A percentile compares a stretch with the other conserved stretches of the same genome.
Conservation (phyloP, 2,888 invertebrate species). For the Aspidiotus rigidus region DNA sequence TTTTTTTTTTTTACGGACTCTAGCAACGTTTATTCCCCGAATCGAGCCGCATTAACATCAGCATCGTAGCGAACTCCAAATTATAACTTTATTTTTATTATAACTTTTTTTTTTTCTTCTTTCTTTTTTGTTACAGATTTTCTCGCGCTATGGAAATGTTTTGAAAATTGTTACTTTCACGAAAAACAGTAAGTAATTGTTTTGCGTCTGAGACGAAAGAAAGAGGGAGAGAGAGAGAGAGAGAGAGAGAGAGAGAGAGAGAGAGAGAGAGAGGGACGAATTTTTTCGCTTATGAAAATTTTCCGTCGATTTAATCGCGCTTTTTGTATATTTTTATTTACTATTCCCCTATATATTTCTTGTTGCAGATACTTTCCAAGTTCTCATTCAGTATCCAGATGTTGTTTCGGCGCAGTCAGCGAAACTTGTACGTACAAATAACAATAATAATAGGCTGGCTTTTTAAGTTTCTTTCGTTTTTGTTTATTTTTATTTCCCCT, state of each 20-base stretch:
- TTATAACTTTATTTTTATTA: not conserved
- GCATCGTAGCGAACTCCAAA: not conserved
- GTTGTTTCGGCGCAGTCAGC: constrained; percentile 94
- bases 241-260: too few relatives aligned
- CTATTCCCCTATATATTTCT: too few relatives aligned
- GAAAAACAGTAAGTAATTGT: constrained; percentile 86
- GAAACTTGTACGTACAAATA: constrained; percentile 66
- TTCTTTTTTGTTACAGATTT: constrained; percentile 63
- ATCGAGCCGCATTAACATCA: too few relatives aligned
- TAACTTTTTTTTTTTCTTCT: constrained; percentile 7
- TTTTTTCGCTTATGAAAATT: not conserved
- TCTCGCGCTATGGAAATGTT: constrained; percentile 97
- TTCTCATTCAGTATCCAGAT: constrained; percentile 97
- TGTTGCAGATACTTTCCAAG: constrained; percentile 85
- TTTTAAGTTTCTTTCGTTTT: too few relatives aligned
- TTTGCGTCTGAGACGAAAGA: not conserved
- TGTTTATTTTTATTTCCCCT: too few relatives aligned
- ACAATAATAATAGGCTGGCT: too few relatives aligned
- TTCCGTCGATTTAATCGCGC: not conserved
- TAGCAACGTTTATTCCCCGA: not conserved
- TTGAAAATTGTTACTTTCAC: constrained; percentile 99
- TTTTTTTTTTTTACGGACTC: not conserved
- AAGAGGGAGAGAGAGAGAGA: not conserved
- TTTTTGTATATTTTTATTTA: too few relatives aligned
- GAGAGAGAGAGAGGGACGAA: not conserved